Evolutionary conservation across 2,888 invertebrate genomes (phyloP).

Genomic region (Nysson spinosus): DNA sequence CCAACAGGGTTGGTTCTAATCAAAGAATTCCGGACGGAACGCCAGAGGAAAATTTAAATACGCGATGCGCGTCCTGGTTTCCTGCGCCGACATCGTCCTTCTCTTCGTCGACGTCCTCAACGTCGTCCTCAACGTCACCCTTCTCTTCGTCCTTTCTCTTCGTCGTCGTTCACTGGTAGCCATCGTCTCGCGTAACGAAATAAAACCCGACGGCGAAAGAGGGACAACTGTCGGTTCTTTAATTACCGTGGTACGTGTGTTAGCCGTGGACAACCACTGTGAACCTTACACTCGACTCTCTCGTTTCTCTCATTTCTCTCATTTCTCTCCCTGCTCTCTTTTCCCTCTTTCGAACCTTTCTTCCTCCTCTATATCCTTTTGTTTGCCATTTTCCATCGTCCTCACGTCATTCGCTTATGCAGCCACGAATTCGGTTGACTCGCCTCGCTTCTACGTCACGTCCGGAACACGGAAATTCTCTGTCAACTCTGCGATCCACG

Average conservation of each 20-base stretch:
- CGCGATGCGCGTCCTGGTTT: conserved; percentile 66
- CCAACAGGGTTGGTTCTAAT: conserved; percentile 67
- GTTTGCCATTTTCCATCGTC: conserved; percentile 66
- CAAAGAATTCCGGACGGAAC: conserved; percentile 71
- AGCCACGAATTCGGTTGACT: conserved; percentile 37
- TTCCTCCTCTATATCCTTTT: conserved; percentile 60
- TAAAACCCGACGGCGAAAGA: conserved; percentile 74
- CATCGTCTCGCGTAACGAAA: conserved; percentile 72
- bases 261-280: conserved; percentile 38
- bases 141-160: conserved; percentile 42
- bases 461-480: conserved; percentile 58
- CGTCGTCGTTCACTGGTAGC: conserved; percentile 21
- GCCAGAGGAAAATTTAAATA: conserved; percentile 72
- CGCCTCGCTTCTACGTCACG: conserved; percentile 59
- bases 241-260: conserved; percentile 75
- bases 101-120: conserved; percentile 39
- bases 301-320: conserved; percentile 27
- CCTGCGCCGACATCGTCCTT: conserved; percentile 39
- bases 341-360: not conserved
- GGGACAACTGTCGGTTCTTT: conserved; percentile 77
- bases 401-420: conserved; percentile 59
- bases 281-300: conserved; percentile 43
- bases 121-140: conserved; percentile 29
- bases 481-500: not conserved
- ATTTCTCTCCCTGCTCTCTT: not conserved